Evolutionary conservation across 2,797 vertebrate species (phyloP), one percentile per base, ranked within the genome.

Genomic region (Tokudaia tokunoshimensis): DNA sequence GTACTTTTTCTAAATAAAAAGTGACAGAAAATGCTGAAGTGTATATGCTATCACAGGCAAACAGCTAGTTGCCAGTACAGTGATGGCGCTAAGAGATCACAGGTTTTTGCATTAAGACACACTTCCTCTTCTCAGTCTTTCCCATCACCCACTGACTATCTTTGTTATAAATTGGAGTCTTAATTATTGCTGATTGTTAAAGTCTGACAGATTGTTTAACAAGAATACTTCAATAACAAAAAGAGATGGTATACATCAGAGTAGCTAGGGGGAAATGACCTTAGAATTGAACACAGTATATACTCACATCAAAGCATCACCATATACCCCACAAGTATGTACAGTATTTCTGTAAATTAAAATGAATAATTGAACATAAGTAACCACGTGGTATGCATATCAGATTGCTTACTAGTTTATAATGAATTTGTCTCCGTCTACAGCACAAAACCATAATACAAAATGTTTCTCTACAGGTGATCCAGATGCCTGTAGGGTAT

Each of bases 221-320:
- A 75, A 97, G 72, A 97, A 20, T 75, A 96, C 41, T 87, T 96
- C 55, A 97, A 94, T 91, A 97, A 92, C 97, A 98, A 90, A 98
- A 97, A 97, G 65, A 41, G 65, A 79, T 47, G 50, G 17, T 44
- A 79, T 78, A 86, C 3, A 12, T 57, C 24, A 34, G 4, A 86
- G n/a, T 10, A 76, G n/a, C 37, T 31, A 87, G 47, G 37, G 11
- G 22, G 7, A 31, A 13, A 13, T 31, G 50, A 44, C 37, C 11
- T 41, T 57, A 55, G 47, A 78, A 78, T 4, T 26, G 50, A 44
- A 26, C 7, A 44, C 29, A 47, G 41, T 34, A 13, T 26, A 34
- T 52, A 19, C 19, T 12, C 65, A 10, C 34, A 41, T 31, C 29
- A 80, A 70, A 44, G 20, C 24, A 29, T 26, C 55, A 34, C 1